Base-by-base conservation (phyloP, 1,140 invertebrate genomes). In the Epicauta chinensis region DNA sequence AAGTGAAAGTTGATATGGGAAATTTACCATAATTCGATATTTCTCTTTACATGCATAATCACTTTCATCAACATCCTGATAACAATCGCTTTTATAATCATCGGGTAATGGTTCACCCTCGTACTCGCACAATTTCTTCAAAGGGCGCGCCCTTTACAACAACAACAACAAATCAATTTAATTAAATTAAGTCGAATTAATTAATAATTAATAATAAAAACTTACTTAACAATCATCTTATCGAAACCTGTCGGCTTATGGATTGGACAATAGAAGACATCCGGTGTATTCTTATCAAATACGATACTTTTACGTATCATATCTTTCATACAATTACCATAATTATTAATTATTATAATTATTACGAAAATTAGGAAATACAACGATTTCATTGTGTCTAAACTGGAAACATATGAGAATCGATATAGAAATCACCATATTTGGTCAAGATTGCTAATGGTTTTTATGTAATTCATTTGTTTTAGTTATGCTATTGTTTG, bases 1-100 rank as follows among this genome's bases (percentile, higher is more conserved):
- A n/a, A n/a, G n/a, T n/a, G n/a, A n/a, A n/a, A n/a, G n/a, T n/a
- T n/a, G n/a, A n/a, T n/a, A n/a, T n/a, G 9, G n/a, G 12, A 10
- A n/a, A 55, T 55, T 77, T 71, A 89, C 86, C 86, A 89, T 84
- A 57, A 90, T 89, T 65, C 87, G 74, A 60, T 85, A 81, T 68
- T 89, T 89, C 67, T 90, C 87, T 67, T 87, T 86, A 71, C 87
- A 90, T 10, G 86, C 87, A 63, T 83, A 89, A 43, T 85, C 83
- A 11, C 81, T 81, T 70, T 90, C 87, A 63, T 90, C 87, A 7
- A 89, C 80, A 66, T 90, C 84, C 65, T 86, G 82, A 69, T 87
- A 90, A 62, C 87, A 90, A 63, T 89, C 87, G 30, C 82, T 83
- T 66, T 86, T 86, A 71, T 88, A 87, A 61, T 87, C 81, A 49